phyloP scores from a whole-genome alignment of 2,113 vertebrate genomes.

The Seriola aureovittata region DNA sequence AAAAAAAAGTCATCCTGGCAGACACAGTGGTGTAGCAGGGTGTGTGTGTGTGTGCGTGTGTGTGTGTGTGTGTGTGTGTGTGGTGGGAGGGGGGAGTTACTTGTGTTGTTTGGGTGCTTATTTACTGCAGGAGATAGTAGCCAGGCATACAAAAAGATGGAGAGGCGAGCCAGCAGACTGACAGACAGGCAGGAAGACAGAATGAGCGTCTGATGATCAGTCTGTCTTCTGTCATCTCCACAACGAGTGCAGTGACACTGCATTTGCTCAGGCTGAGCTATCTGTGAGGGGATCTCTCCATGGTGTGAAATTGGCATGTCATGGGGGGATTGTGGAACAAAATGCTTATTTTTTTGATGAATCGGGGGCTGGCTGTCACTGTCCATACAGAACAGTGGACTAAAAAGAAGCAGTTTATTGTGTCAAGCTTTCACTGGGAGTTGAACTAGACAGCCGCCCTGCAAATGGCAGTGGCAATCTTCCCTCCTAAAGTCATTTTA shows the following conservation, averaged over 20 bases:
- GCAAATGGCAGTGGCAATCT: constrained; percentile 16
- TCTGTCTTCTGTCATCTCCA: constrained; percentile 43
- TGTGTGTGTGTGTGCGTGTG: constrained; percentile 25
- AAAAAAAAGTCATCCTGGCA: constrained; percentile 65
- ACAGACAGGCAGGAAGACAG: constrained; percentile 38
- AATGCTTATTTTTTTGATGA: constrained; percentile 21
- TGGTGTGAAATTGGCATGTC: constrained; percentile 36
- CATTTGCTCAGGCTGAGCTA: constrained; percentile 23
- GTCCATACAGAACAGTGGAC: neutral
- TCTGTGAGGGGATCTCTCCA: constrained; percentile 5
- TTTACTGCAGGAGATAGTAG: constrained; percentile 58
- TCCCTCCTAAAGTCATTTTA: too few species aligned
- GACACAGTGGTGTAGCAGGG: constrained; percentile 31
- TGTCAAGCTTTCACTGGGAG: constrained; percentile 2
- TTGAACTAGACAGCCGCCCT: constrained; percentile 25
- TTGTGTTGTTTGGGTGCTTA: constrained; percentile 65
- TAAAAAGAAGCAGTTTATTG: neutral
- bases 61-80: constrained; percentile 29
- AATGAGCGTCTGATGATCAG: constrained; percentile 38
- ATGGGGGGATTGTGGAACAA: neutral
- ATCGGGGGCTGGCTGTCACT: constrained; percentile 14
- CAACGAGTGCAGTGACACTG: constrained; percentile 25
- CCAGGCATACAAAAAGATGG: constrained; percentile 47
- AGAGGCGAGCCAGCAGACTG: constrained; percentile 34
- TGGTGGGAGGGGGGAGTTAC: constrained; percentile 12